Evolutionary conservation across 1,140 invertebrate species (phyloP), one percentile per base, ranked within the genome.

Genomic region (Paraescarpia echinospica): DNA sequence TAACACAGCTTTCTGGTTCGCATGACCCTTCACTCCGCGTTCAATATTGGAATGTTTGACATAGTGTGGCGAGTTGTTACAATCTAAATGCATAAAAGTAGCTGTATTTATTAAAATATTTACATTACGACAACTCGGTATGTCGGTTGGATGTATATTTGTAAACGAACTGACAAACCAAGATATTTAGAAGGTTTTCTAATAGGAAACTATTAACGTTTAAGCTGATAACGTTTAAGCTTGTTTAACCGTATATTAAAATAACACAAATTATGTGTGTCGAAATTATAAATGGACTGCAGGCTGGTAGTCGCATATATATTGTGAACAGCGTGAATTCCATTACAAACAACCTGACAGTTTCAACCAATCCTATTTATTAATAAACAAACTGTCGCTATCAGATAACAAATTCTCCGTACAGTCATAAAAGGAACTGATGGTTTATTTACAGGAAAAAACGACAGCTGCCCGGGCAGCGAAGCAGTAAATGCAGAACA

Each of bases 391-490:
- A 33, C 34, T 92, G 4, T 31, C 34, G n/a, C n/a, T n/a, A n/a
- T 0, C 1, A 12, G 8, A 33, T 35, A 9, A 34, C 35, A 91
- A 91, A 33, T 14, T 33, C 34, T 41, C 91, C 31, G 9, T 27
- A 27, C 27, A 90, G 8, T 8, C 9, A 33, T 9, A 34, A 6
- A 9, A 33, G 31, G 91, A 8, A 51, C 48, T n/a, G 12, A 34
- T 91, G 8, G 0, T 92, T 33, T 91, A 92, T 14, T 96, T 95
- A 94, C 94, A 94, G 22, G 93, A 94, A 33, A 94, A 94, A 91
- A 94, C 95, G 34, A 31, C 59, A 27, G 4, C 41, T 4, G 27
- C 27, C 59, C 8, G 22, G 27, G 18, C 59, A 77, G 27, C 14
- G 18, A 77, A 14, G 27, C 9, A 4, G 59, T 2, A 27, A 77